Percentiles rank a stretch among this genome's conserved stretches.
Evolutionary conservation across 2,797 vertebrate genomes (phyloP).

Genomic region (Sebastes baramenuke): DNA sequence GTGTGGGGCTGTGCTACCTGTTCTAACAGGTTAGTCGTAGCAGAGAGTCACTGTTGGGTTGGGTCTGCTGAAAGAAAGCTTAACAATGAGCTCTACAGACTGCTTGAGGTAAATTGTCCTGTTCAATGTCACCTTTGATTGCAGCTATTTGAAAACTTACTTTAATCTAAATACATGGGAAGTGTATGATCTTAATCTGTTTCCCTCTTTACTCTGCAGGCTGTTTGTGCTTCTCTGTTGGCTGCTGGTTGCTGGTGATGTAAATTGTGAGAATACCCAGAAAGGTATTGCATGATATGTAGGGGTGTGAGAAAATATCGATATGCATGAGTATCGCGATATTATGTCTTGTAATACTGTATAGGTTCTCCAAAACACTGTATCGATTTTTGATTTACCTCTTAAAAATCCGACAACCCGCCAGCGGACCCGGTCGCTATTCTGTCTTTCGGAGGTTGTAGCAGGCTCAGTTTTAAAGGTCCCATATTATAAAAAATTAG

Average conservation of each 20-base stretch:
- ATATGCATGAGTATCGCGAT: no score
- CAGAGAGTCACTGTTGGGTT: neutral
- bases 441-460: no score
- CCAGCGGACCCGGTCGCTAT: no score
- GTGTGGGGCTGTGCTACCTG: neutral
- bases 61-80: neutral
- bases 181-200: neutral
- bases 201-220: slow-evolving; percentile 1
- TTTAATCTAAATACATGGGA: neutral
- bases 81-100: neutral
- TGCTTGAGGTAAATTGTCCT: neutral
- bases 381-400: no score
- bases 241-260: neutral
- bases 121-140: neutral
- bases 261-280: neutral
- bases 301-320: no score
- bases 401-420: no score
- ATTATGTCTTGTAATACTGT: no score
- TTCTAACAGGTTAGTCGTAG: neutral
- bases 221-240: slow-evolving; percentile 19
- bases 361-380: no score
- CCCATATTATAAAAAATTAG: no score
- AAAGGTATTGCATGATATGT: slow-evolving; percentile 13
- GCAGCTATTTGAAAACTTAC: neutral
- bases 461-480: no score